phyloP scores from a whole-genome alignment of 2,113 vertebrate genomes.

The Lophochroa leadbeateri region DNA sequence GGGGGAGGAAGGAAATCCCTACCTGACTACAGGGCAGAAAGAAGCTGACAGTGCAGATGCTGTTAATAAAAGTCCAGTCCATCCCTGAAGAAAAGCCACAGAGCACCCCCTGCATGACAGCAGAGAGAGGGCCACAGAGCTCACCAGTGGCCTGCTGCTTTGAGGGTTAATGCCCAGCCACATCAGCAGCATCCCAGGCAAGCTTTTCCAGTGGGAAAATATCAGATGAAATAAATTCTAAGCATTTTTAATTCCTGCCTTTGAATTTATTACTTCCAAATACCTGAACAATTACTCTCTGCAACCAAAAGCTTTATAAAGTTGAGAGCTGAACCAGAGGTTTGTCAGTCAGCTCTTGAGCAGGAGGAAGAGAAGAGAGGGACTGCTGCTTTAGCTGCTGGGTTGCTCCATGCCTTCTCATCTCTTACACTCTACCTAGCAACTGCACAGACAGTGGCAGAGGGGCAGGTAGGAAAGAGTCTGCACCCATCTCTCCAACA shows the following conservation, averaged over 20 bases:
- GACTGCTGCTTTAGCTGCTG: background rate
- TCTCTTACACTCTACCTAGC: background rate
- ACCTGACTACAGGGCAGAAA: background rate
- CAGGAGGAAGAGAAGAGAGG: background rate
- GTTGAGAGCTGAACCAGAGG: background rate
- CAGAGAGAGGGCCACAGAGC: fast-evolving
- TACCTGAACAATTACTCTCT: background rate
- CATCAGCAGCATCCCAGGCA: background rate
- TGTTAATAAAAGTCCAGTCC: background rate
- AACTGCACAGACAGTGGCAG: background rate
- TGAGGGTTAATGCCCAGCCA: background rate
- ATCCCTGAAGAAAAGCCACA: background rate
- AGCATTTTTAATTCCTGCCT: background rate
- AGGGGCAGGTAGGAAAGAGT: background rate
- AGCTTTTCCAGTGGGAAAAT: background rate
- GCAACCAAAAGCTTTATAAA: background rate
- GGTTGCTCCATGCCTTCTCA: fast-evolving
- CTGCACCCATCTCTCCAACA: background rate
- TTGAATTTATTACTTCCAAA: background rate
- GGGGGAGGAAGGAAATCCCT: background rate
- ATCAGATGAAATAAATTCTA: background rate
- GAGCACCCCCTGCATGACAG: background rate
- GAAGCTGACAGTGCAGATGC: background rate
- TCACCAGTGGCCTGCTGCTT: background rate
- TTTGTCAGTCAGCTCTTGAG: background rate